phyloP scores from a whole-genome alignment of 2,888 invertebrate species.

The Nomada ferruginata region DNA sequence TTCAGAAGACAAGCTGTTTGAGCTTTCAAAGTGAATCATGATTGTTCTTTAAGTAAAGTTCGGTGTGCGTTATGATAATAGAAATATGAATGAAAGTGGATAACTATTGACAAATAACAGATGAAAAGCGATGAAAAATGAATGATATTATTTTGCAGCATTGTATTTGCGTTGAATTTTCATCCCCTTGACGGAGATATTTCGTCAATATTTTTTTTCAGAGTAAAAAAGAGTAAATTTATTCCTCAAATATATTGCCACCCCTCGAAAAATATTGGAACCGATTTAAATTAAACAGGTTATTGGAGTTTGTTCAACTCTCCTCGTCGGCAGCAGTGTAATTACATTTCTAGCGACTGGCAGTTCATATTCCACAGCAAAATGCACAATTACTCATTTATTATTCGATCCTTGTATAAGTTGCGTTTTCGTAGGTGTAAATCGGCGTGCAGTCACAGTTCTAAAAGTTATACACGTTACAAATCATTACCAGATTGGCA shows the following conservation, averaged over 20 bases:
- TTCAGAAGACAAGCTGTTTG: too few species aligned
- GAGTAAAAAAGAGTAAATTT: neutral
- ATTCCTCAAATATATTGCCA: slow-evolving; percentile 1
- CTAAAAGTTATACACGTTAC: too few species aligned
- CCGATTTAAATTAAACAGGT: slow-evolving; percentile 14
- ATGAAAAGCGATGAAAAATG: neutral
- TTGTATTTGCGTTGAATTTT: too few species aligned
- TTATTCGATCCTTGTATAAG: neutral
- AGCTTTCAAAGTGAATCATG: neutral
- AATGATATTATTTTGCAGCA: neutral
- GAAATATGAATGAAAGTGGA: too few species aligned
- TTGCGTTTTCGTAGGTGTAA: neutral
- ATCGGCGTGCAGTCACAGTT: neutral
- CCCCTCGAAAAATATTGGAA: slow-evolving; percentile 3
- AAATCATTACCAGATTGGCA: too few species aligned
- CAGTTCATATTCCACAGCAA: neutral
- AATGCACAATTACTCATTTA: slow-evolving; percentile 22
- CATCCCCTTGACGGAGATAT: too few species aligned
- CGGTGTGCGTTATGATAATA: too few species aligned
- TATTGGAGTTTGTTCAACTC: slow-evolving; percentile 8
- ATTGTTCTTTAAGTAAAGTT: too few species aligned
- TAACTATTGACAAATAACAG: too few species aligned
- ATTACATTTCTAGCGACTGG: neutral
- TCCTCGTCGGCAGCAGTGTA: slow-evolving; percentile 1
- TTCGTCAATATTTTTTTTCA: neutral